Evolutionary conservation across 2,888 invertebrate genomes (phyloP).

Genomic region (Julus scanicus): DNA sequence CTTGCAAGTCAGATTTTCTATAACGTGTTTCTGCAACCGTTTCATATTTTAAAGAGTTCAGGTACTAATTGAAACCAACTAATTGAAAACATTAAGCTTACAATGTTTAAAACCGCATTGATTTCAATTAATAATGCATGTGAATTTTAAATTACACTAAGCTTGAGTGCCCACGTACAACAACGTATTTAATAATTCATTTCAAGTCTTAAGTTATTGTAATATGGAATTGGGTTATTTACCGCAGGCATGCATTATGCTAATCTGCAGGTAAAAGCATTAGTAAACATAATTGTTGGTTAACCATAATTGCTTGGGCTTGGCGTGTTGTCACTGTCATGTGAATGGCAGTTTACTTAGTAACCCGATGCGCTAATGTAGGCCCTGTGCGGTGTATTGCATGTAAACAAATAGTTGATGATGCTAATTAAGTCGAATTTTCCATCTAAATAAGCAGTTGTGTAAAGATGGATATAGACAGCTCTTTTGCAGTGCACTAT

Average conservation of each 20-base stretch:
- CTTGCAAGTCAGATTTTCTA: too few species aligned
- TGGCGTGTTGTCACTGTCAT: background rate
- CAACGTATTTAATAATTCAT: background rate
- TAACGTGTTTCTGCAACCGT: too few species aligned
- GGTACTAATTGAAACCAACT: too few species aligned
- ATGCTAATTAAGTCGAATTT: background rate
- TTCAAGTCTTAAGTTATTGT: background rate
- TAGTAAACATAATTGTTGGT: background rate
- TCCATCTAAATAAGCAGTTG: background rate
- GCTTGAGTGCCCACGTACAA: background rate
- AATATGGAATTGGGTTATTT: background rate
- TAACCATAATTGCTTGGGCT: background rate
- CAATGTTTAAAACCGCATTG: background rate
- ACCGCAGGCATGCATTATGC: background rate
- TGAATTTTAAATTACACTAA: background rate
- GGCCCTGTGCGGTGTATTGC: background rate
- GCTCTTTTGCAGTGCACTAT: background rate
- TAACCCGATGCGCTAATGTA: background rate
- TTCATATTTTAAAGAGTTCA: too few species aligned
- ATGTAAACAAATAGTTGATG: background rate
- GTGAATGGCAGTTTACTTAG: background rate
- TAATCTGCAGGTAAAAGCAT: background rate
- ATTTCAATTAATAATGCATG: background rate
- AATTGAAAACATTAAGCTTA: too few species aligned
- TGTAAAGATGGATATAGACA: background rate